phyloP scores from a whole-genome alignment of 2,797 vertebrate species.

The Gymnodraco acuticeps region DNA sequence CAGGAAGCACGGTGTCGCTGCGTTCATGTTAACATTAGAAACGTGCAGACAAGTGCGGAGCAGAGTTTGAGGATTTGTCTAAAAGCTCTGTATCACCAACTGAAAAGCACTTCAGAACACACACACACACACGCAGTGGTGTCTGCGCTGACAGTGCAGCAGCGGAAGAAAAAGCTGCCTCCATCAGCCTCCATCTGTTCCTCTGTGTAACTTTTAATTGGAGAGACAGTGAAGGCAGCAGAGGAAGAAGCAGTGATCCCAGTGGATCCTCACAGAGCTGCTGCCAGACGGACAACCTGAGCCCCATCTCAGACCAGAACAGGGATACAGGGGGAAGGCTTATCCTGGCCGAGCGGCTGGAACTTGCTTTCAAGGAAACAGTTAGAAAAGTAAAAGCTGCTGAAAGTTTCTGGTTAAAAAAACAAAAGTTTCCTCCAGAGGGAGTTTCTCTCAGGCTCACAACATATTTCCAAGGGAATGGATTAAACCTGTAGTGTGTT shows the following conservation, averaged over 20 bases:
- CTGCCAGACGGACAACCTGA: constrained; percentile 82
- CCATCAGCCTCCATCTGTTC: constrained; percentile 83
- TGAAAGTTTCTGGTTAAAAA: too few relatives aligned
- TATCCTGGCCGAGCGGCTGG: too few relatives aligned
- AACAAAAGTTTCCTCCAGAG: too few relatives aligned
- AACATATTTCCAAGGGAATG: too few relatives aligned
- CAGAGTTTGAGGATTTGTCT: constrained; percentile 73
- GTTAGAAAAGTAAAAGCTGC: too few relatives aligned
- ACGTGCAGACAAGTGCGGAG: constrained; percentile 62
- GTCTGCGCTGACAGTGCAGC: constrained; percentile 76
- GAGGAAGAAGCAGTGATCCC: constrained; percentile 74
- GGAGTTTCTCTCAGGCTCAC: too few relatives aligned
- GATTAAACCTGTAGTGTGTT: too few relatives aligned
- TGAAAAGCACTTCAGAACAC: constrained; percentile 65
- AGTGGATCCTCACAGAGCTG: constrained; percentile 69
- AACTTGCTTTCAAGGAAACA: too few relatives aligned
- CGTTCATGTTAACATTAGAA: constrained; percentile 42
- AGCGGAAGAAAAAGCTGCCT: constrained; percentile 74
- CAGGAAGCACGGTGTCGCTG: constrained; percentile 6
- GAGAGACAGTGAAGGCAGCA: constrained; percentile 76
- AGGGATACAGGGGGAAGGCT: too few relatives aligned
- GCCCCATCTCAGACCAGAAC: constrained; percentile 4
- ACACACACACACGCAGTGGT: constrained; percentile 77
- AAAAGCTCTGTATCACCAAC: constrained; percentile 69
- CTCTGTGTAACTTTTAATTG: constrained; percentile 85